Evolutionary conservation across 1,140 invertebrate genomes (phyloP), one percentile per base, ranked within the genome.

Genomic region (Elymnias hypermnestra): DNA sequence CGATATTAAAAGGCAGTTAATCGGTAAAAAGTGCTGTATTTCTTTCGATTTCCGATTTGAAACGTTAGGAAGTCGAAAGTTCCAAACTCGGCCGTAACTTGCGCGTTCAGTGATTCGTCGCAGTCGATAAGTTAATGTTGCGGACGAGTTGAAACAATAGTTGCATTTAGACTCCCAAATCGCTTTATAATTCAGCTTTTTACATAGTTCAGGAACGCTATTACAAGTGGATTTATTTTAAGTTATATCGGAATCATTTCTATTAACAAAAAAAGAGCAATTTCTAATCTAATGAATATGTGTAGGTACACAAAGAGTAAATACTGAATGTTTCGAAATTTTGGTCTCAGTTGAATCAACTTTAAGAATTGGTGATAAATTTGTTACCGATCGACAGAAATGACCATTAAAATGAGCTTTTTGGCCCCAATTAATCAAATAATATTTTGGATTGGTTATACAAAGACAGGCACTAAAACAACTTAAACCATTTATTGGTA

Each of bases 71-170:
- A 26, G 9, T 5, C 14, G 9, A 29, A 29, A 29, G 12, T 29
- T 18, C 17, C 31, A 13, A 31, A 29, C 25, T 8, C 2, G n/a
- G 26, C 18, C 26, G 26, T 31, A 21, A 29, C 39, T 42, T 22
- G 25, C 17, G 39, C 28, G 39, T 26, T 15, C 39, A 31, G n/a
- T 42, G 39, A 42, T 42, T 31, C 26, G 39, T 42, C 21, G 26
- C 3, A n/a, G 5, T 28, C 25, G 39, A 42, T 42, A 42, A 42
- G 15, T 18, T 31, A 42, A 42, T 42, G 39, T 40, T 15, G n/a
- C 9, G 26, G 5, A 5, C 26, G 26, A 29, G 26, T 1, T 21
- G 35, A n/a, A 13, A 17, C 38, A 40, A 40, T 40, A 40, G 38
- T 40, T 29, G 26, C 10, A 13, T 26, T 40, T 26, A 26, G 10